A percentile compares a stretch with the other conserved stretches of the same genome.
These are phyloP conservation scores for Meliscaeva auricollis DNA, from an alignment of 2,888 invertebrate genomes.

Conservation along the genomic window DNA sequence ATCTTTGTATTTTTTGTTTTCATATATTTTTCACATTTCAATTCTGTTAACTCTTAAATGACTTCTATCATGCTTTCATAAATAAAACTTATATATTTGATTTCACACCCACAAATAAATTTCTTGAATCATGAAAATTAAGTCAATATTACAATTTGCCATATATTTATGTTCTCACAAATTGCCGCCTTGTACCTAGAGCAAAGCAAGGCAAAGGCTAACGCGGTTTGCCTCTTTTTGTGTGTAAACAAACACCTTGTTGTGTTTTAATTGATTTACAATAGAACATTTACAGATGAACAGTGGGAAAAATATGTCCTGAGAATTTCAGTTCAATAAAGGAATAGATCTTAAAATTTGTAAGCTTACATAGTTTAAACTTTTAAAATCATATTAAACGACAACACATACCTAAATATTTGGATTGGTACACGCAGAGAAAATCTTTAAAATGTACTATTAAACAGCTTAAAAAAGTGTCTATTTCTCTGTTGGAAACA, in stretches of 20 bases:
- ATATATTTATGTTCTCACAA: neutral
- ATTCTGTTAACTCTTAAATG: no score
- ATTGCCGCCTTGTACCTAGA: neutral
- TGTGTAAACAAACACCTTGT: constrained; percentile 1
- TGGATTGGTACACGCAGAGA: no score
- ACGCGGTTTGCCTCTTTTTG: neutral
- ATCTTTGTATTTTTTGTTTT: no score
- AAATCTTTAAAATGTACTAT: no score
- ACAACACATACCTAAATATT: no score
- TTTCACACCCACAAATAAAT: neutral
- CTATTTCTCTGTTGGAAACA: no score
- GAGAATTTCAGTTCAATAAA: neutral
- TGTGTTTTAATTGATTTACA: neutral
- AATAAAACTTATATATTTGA: neutral
- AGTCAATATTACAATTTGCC: constrained; percentile 8
- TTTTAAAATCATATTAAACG: no score
- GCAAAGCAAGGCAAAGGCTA: neutral
- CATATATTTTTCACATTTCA: no score
- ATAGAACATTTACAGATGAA: neutral
- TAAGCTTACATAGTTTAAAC: no score
- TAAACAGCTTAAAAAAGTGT: no score
- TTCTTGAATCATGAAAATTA: neutral
- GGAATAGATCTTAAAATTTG: no score
- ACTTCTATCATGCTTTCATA: neutral
- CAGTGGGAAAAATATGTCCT: neutral